Evolutionary conservation across 2,113 vertebrate species (phyloP).

Genomic region (Mystacornis crossleyi): DNA sequence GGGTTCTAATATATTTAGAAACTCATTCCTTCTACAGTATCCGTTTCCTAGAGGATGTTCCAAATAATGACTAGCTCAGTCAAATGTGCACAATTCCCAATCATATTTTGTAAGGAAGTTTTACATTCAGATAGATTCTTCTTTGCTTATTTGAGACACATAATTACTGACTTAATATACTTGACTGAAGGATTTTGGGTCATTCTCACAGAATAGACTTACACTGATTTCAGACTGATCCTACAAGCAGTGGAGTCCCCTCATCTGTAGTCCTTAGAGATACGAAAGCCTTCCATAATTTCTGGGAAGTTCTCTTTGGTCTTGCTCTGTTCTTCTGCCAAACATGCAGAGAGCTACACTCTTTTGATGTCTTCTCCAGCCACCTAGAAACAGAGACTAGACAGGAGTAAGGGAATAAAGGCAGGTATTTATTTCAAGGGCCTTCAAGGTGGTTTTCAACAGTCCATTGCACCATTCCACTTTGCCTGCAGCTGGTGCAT

Average conservation of each 20-base stretch:
- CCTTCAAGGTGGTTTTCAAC: no score
- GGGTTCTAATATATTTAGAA: not conserved
- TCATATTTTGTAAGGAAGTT: not conserved
- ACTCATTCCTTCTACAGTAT: not conserved
- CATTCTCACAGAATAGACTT: not conserved
- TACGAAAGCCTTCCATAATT: not conserved
- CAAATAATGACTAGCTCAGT: not conserved
- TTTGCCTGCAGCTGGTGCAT: no score
- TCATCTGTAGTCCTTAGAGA: not conserved
- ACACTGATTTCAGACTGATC: not conserved
- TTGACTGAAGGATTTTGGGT: not conserved
- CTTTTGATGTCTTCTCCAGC: no score
- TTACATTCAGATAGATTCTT: not conserved
- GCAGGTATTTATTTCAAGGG: no score
- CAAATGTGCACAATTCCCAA: not conserved
- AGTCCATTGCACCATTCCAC: no score
- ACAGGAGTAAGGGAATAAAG: no score
- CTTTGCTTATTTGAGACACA: not conserved
- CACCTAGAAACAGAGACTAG: no score
- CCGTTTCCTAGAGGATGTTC: not conserved
- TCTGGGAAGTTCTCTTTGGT: not conserved
- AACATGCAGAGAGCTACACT: not conserved
- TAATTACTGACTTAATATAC: not conserved
- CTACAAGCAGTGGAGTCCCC: not conserved
- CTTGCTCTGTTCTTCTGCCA: not conserved